A percentile compares a stretch with the other conserved stretches of the same genome.
Conservation (phyloP, 2,888 invertebrate species). For the Apotomis turbidana region DNA sequence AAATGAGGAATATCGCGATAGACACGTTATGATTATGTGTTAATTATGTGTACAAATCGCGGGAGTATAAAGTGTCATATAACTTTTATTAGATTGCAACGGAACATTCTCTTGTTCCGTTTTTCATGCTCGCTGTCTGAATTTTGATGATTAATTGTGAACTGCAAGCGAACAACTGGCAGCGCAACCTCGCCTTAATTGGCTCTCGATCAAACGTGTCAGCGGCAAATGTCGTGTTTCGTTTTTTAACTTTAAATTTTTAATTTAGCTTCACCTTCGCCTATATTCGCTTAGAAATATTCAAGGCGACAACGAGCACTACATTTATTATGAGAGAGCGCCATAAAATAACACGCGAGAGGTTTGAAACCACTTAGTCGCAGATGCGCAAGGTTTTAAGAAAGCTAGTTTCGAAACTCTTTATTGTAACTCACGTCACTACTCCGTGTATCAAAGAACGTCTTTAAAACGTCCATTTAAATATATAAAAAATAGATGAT, state of each 20-base stretch:
- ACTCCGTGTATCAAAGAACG: not conserved
- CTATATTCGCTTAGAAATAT: conserved; percentile 16
- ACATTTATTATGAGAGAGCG: conserved; percentile 17
- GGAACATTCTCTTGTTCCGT: not conserved
- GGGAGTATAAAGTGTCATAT: not conserved
- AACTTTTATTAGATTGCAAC: not conserved
- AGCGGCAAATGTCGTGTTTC: conserved; percentile 23
- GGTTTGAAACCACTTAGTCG: conserved; percentile 30
- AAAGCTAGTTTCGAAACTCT: conserved; percentile 14
- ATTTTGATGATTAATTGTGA: conserved; percentile 25
- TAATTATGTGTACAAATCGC: too few species aligned
- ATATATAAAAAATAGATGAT: not conserved
- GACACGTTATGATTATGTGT: too few species aligned
- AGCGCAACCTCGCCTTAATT: conserved; percentile 31
- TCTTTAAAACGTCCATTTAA: not conserved
- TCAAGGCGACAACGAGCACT: conserved; percentile 20
- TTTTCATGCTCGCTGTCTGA: conserved; percentile 4
- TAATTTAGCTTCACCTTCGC: conserved; percentile 13
- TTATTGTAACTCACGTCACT: not conserved
- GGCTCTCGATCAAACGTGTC: conserved; percentile 33
- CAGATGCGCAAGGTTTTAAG: conserved; percentile 27
- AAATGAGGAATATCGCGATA: too few species aligned
- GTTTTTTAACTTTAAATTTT: conserved; percentile 15
- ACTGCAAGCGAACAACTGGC: conserved; percentile 17
- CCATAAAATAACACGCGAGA: conserved; percentile 20